phyloP scores from a whole-genome alignment of 2,113 vertebrate species.

The Aegotheles bennettii region DNA sequence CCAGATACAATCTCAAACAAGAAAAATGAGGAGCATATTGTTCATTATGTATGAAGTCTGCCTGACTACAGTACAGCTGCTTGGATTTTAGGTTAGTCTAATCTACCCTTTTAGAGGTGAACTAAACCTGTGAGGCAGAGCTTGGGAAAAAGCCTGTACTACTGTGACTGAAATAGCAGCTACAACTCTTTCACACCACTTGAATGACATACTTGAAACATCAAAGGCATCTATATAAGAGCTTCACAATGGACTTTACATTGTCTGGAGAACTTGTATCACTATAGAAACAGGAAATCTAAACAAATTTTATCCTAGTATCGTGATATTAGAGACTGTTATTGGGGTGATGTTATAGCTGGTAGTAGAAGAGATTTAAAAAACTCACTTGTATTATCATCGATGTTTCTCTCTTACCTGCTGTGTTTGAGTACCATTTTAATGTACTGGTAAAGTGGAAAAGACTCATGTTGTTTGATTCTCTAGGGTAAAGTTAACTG shows the following conservation, averaged over 20 bases:
- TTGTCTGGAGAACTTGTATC: neutral
- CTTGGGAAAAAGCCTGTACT: neutral
- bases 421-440: conserved; percentile 7
- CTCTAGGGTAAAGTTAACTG: conserved; percentile 23
- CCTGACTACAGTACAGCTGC: neutral
- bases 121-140: neutral
- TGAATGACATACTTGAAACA: neutral
- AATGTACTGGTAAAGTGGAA: neutral
- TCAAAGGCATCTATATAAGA: neutral
- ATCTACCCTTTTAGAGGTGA: neutral
- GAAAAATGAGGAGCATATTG: neutral
- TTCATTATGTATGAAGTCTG: neutral
- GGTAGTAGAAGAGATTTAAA: conserved; percentile 1
- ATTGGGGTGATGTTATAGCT: neutral
- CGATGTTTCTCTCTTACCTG: neutral
- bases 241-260: neutral
- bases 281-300: neutral
- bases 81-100: neutral
- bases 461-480: conserved; percentile 3
- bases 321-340: neutral
- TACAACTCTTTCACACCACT: neutral
- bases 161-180: neutral
- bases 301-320: neutral
- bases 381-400: neutral
- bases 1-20: neutral